Evolutionary conservation across 2,113 vertebrate genomes (phyloP).

Genomic region (Salminus brasiliensis): DNA sequence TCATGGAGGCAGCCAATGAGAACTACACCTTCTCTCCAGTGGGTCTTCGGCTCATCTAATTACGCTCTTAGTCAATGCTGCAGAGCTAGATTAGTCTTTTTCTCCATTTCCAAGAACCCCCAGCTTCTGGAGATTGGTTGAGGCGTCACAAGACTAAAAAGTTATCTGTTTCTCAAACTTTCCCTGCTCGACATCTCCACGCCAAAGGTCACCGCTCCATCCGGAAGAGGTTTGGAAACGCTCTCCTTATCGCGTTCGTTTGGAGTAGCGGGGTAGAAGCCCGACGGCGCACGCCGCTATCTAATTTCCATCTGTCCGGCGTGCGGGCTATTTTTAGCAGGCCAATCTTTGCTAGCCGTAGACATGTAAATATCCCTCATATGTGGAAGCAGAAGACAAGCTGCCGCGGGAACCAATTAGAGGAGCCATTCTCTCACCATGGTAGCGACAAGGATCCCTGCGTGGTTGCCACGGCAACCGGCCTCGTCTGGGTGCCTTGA

Average conservation of each 20-base stretch:
- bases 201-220: not conserved
- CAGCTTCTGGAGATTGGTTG: not conserved
- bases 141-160: not conserved
- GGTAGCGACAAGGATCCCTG: slow-evolving; percentile 56
- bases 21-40: slow-evolving; percentile 28
- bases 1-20: slow-evolving; percentile 17
- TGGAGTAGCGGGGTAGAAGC: not conserved
- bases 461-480: slow-evolving; percentile 82
- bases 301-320: slow-evolving; percentile 47
- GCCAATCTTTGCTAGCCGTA: slow-evolving; percentile 62
- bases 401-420: slow-evolving; percentile 68
- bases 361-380: slow-evolving; percentile 72
- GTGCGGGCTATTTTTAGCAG: slow-evolving; percentile 69
- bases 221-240: not conserved
- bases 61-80: slow-evolving; percentile 32
- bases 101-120: not conserved
- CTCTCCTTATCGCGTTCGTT: not conserved
- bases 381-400: slow-evolving; percentile 65
- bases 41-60: slow-evolving; percentile 38
- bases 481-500: slow-evolving; percentile 72
- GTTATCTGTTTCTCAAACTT: slow-evolving; percentile 3
- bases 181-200: not conserved
- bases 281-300: too few species aligned
- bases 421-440: slow-evolving; percentile 48
- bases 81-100: slow-evolving; percentile 4